Evolutionary conservation across 1,140 invertebrate genomes (phyloP), one percentile per base, ranked within the genome.

Genomic region (Drosophila azteca): DNA sequence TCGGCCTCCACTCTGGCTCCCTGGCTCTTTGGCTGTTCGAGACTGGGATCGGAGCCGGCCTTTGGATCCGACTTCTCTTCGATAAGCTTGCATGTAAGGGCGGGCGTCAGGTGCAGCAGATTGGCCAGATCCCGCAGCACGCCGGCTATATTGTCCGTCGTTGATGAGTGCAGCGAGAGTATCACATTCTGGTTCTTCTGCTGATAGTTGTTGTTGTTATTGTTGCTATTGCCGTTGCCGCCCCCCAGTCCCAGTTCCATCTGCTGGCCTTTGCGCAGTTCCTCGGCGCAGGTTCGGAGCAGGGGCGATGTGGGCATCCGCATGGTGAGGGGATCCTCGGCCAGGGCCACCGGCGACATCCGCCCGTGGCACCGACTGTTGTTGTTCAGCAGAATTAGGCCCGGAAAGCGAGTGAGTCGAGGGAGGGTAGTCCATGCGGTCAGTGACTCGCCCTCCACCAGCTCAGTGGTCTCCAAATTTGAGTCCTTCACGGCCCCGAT

Each of bases 41-140:
- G 17, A 1, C 35, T 50, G 22, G 50, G 5, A 7, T 67, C 62
- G 6, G 46, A 44, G 41, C 17, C 35, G 13, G 24, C 11, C 11
- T 39, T 39, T 4, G 44, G 26, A 11, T 58, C 49, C 35, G 7
- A 9, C 31, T 79, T 68, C 4, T 69, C 68, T 51, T 91, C 90
- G 17, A 90, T 79, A 2, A 91, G 54, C 39, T 91, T 90, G 91
- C 97, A 98, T 52, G 95, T 94, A n/a, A 95, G 94, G 4, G 97
- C 96, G 39, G 96, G 94, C 39, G 97, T 95, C 83, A 99, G 97
- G 81, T 98, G 96, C 59, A 99, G 92, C 79, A 99, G 95, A 91
- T 98, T 97, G 5, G 98, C 97, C 73, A 99, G 94, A 92, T 97
- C 96, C 77, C 96, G 94, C 22, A 99, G 93, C 62, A 99, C 97